A percentile compares a stretch with the other conserved stretches of the same genome.
Evolutionary conservation across 2,113 vertebrate genomes (phyloP).

Genomic region (Serilophus lunatus): DNA sequence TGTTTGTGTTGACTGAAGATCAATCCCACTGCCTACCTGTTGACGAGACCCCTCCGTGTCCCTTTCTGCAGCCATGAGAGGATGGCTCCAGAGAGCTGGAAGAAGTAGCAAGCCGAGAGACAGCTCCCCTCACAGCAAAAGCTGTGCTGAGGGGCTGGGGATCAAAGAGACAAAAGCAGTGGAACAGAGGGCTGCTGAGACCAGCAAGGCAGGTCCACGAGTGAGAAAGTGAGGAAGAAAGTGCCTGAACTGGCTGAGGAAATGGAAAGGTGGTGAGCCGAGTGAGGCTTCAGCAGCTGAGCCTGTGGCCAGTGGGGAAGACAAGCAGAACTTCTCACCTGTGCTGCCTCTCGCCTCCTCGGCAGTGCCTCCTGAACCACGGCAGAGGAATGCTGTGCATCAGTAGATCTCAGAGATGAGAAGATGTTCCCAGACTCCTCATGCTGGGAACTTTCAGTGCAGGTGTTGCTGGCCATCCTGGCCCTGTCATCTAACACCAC

Average conservation of each 20-base stretch:
- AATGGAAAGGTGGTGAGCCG: no score
- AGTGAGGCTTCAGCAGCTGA: no score
- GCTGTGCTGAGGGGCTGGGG: no score
- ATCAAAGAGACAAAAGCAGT: no score
- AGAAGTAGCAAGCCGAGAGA: no score
- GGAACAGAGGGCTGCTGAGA: no score
- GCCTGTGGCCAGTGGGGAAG: not conserved
- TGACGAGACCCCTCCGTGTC: slow-evolving; percentile 52
- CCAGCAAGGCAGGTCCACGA: no score
- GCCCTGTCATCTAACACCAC: slow-evolving; percentile 52
- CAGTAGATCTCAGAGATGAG: not conserved
- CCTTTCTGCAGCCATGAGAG: slow-evolving; percentile 51
- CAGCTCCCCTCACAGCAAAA: no score
- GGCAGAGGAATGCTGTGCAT: slow-evolving; percentile 13
- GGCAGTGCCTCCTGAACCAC: slow-evolving; percentile 58
- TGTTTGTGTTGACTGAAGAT: rapidly evolving
- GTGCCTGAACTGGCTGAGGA: no score
- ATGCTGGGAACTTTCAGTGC: not conserved
- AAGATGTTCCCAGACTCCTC: not conserved
- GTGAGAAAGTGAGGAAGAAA: no score
- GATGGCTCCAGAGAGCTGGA: no score
- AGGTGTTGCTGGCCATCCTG: not conserved
- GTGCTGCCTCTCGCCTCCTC: slow-evolving; percentile 32
- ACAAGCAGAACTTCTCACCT: slow-evolving; percentile 48
- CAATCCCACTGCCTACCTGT: slow-evolving; percentile 43